Conservation (phyloP, 1,140 invertebrate species). For the Philotrypesis tridentata region DNA sequence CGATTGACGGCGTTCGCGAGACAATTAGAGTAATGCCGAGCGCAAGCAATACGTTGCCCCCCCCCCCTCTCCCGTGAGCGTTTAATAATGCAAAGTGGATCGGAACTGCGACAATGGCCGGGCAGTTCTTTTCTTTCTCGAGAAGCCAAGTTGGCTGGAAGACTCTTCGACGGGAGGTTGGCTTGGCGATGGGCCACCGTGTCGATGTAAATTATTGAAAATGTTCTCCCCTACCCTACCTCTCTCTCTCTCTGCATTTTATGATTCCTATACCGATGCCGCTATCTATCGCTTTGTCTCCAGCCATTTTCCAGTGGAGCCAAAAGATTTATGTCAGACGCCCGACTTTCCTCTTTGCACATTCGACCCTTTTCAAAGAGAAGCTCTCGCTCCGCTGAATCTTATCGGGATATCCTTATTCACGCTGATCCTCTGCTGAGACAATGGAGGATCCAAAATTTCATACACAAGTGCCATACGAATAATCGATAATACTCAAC, state of each 20-base stretch:
- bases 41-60: slow-evolving; percentile 7
- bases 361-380: not conserved
- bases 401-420: too few species aligned
- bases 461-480: too few species aligned
- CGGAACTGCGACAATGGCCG: slow-evolving; percentile 9
- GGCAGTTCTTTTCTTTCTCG: not conserved
- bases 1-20: slow-evolving; percentile 41
- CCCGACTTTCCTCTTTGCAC: too few species aligned
- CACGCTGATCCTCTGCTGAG: too few species aligned
- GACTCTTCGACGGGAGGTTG: not conserved
- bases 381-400: not conserved
- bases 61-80: not conserved
- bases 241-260: not conserved
- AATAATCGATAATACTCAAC: too few species aligned
- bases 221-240: not conserved
- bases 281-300: not conserved
- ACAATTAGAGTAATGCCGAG: slow-evolving; percentile 47
- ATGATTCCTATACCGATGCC: not conserved
- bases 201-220: not conserved
- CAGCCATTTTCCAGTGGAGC: not conserved
- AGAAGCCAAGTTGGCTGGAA: not conserved
- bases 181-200: not conserved
- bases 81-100: slow-evolving; percentile 50
- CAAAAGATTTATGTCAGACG: not conserved
- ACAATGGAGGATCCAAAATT: too few species aligned